Conservation (phyloP, 2,797 vertebrate species). For the Muscicapa comitata region DNA sequence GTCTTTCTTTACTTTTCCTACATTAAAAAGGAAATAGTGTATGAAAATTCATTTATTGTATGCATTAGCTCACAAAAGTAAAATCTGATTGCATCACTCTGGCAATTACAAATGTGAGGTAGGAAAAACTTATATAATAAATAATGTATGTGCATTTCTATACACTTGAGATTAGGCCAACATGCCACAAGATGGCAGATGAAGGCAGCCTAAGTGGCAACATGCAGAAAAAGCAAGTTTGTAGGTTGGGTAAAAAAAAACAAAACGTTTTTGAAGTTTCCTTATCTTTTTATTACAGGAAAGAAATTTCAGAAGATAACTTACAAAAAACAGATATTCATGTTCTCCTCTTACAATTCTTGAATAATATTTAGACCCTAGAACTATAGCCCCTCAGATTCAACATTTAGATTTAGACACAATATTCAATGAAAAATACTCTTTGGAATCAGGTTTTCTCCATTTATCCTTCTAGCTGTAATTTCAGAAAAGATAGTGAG, state of each 20-base stretch:
- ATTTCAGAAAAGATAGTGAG: neutral
- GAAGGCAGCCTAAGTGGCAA: slow-evolving; percentile 21
- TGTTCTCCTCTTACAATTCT: neutral
- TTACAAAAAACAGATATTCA: neutral
- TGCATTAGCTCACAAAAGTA: neutral
- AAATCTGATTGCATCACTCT: neutral
- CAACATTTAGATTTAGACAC: neutral
- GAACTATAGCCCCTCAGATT: neutral
- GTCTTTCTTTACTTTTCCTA: neutral
- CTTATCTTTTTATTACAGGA: neutral
- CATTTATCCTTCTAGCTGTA: neutral
- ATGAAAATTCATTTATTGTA: neutral
- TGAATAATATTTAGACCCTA: neutral
- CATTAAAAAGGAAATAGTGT: neutral
- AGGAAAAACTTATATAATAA: neutral
- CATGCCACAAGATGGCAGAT: slow-evolving; percentile 69
- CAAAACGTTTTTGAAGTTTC: neutral
- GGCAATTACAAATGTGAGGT: neutral
- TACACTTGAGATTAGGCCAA: slow-evolving; percentile 46
- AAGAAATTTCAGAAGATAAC: neutral
- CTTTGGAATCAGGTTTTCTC: neutral
- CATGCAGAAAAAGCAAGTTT: neutral
- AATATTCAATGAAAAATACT: neutral
- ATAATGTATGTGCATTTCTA: neutral
- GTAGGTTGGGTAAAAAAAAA: neutral